These are phyloP conservation scores for Dendrolimus punctatus DNA, from an alignment of 1,140 invertebrate species.

Conservation along the genomic window DNA sequence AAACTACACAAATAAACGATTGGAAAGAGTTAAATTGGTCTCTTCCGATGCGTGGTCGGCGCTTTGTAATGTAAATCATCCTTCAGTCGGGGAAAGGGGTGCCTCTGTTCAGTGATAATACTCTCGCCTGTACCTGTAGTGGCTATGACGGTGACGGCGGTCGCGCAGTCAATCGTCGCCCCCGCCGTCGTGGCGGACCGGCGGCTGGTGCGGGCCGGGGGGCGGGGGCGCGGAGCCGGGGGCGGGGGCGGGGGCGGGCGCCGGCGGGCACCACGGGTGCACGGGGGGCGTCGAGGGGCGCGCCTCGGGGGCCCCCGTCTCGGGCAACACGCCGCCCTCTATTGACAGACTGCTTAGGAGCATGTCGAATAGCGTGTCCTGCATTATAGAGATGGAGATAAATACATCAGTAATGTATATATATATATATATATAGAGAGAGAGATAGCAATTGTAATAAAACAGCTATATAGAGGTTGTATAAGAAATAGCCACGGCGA, in stretches of 20 bases:
- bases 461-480: no score
- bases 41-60: no score
- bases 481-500: no score
- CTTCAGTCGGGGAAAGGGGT: not conserved
- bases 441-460: no score
- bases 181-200: slow-evolving; percentile 12
- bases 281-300: slow-evolving; percentile 30
- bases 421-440: no score
- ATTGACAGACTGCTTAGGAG: slow-evolving; percentile 50
- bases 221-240: slow-evolving; percentile 4
- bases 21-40: no score
- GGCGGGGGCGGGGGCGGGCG: slow-evolving; percentile 13
- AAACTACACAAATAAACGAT: not conserved
- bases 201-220: slow-evolving; percentile 9
- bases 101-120: slow-evolving; percentile 23
- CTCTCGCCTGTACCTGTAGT: slow-evolving; percentile 26
- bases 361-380: slow-evolving; percentile 61
- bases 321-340: slow-evolving; percentile 20
- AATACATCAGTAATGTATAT: no score
- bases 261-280: slow-evolving; percentile 37
- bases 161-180: slow-evolving; percentile 13
- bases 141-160: slow-evolving; percentile 10
- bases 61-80: not conserved
- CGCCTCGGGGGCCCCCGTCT: slow-evolving; percentile 20
- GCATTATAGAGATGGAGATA: not conserved